Evolutionary conservation across 2,888 invertebrate genomes (phyloP).

Genomic region (Drosophila conformis): DNA sequence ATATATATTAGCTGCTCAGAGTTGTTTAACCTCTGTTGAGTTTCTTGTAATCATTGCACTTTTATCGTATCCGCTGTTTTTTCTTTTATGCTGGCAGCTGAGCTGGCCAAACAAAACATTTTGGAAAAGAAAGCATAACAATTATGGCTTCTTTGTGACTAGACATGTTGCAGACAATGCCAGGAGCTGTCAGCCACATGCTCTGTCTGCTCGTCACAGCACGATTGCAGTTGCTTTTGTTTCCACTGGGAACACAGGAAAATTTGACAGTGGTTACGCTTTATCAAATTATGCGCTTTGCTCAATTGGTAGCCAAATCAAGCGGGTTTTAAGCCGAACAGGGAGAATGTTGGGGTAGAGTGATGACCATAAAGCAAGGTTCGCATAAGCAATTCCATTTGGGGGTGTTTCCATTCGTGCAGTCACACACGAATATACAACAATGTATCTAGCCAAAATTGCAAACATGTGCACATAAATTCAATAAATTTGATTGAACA

Average conservation of each 20-base stretch:
- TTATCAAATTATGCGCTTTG: slow-evolving; percentile 37
- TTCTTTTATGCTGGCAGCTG: slow-evolving; percentile 22
- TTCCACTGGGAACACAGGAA: slow-evolving; percentile 3
- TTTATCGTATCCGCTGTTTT: slow-evolving; percentile 15
- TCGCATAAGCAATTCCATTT: slow-evolving; percentile 13
- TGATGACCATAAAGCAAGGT: slow-evolving; percentile 1
- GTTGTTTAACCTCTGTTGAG: slow-evolving; percentile 25
- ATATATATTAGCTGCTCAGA: background rate
- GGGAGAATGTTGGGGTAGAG: background rate
- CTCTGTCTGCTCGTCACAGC: slow-evolving; percentile 34
- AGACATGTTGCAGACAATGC: slow-evolving; percentile 69
- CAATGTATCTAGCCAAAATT: slow-evolving; percentile 14
- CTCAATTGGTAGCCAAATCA: slow-evolving; percentile 40
- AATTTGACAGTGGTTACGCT: slow-evolving; percentile 7
- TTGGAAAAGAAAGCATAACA: slow-evolving; percentile 33
- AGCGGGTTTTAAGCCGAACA: background rate
- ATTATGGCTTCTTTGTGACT: slow-evolving; percentile 43
- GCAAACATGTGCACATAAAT: slow-evolving; percentile 36
- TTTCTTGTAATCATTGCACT: slow-evolving; percentile 57
- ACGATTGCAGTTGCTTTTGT: slow-evolving; percentile 32
- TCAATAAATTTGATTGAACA: slow-evolving; percentile 48
- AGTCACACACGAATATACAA: slow-evolving; percentile 2
- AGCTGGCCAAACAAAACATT: slow-evolving; percentile 54
- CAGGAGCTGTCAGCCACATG: slow-evolving; percentile 50
- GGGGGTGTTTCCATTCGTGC: slow-evolving; percentile 13